Evolutionary conservation across 2,797 vertebrate genomes (phyloP).

Genomic region (Sebastes cheni): DNA sequence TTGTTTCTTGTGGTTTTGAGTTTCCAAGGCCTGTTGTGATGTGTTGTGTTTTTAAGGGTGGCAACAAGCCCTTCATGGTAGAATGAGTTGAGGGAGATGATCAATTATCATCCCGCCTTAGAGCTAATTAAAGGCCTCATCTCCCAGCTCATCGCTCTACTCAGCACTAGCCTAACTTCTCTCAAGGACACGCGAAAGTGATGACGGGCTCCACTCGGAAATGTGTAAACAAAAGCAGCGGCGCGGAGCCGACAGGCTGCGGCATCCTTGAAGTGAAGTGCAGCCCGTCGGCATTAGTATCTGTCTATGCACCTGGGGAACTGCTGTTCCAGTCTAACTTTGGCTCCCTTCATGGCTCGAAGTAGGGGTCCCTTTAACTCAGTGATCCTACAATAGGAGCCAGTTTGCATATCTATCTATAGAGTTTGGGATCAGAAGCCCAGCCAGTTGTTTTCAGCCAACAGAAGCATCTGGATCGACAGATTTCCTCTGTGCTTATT

Average conservation of each 20-base stretch:
- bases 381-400: slow-evolving; percentile 6
- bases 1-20: slow-evolving; percentile 2
- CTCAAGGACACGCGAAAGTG: slow-evolving; percentile 80
- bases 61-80: slow-evolving; percentile 71
- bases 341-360: slow-evolving; percentile 11
- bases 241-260: slow-evolving; percentile 33
- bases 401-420: slow-evolving; percentile 54
- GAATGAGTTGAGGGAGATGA: slow-evolving; percentile 72
- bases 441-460: slow-evolving; percentile 28
- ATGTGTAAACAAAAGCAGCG: slow-evolving; percentile 64
- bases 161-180: slow-evolving; percentile 67
- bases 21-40: slow-evolving; percentile 40
- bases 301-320: slow-evolving; percentile 49
- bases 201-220: slow-evolving; percentile 44
- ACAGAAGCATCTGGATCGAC: slow-evolving; percentile 37
- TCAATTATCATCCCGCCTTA: slow-evolving; percentile 78
- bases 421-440: slow-evolving; percentile 38
- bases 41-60: slow-evolving; percentile 71
- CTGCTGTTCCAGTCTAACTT: slow-evolving; percentile 34
- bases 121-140: slow-evolving; percentile 82
- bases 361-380: slow-evolving; percentile 38
- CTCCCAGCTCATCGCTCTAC: slow-evolving; percentile 63
- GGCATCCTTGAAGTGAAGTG: slow-evolving; percentile 19
- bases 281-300: slow-evolving; percentile 40
- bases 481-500: slow-evolving; percentile 43